Evolutionary conservation across 2,888 invertebrate genomes (phyloP), one percentile per base, ranked within the genome.

Genomic region (Julus scandinavius): DNA sequence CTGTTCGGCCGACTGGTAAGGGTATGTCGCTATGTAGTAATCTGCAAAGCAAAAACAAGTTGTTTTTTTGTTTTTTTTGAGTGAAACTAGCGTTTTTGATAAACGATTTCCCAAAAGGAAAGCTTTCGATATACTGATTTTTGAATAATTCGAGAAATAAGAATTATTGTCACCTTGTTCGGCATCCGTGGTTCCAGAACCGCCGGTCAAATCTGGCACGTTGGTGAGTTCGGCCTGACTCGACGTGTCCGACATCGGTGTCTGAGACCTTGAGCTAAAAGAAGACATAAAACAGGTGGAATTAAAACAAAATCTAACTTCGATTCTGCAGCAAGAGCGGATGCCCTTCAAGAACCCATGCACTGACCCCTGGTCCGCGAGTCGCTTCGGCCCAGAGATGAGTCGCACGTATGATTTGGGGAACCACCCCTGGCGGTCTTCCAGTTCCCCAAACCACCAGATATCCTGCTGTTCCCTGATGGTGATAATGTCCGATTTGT

Each of bases 11-110:
- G 98, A 98, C 88, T 95, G 95, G 93, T 98, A 99, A 1, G 97
- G 96, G 93, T 97, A 99, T 88, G 97, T 94, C 41, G 98, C 96
- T 89, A 97, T 95, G 92, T 97, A 98, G 93, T 96, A 96, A 91
- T 97, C 97, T 85, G 41, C 7, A 29, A 29, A 29, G 29, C 29
- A 29, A 29, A 29, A 29, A 29, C 29, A 29, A 29, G 29, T 29
- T 29, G n/a, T n/a, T 29, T 29, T 29, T 29, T 29, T 29, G 29
- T 29, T 29, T 29, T 29, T 29, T 29, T 29, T 29, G 29, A 29
- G 29, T 29, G 1, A 29, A 29, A 29, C 29, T 29, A 29, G 29
- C 29, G 29, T 29, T 29, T 29, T 29, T 29, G 29, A 29, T 29
- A 29, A 29, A 1, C 29, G 29, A 29, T 29, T 29, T 29, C 29